Evolutionary conservation across 2,888 invertebrate genomes (phyloP).

Genomic region (Biston betularia): DNA sequence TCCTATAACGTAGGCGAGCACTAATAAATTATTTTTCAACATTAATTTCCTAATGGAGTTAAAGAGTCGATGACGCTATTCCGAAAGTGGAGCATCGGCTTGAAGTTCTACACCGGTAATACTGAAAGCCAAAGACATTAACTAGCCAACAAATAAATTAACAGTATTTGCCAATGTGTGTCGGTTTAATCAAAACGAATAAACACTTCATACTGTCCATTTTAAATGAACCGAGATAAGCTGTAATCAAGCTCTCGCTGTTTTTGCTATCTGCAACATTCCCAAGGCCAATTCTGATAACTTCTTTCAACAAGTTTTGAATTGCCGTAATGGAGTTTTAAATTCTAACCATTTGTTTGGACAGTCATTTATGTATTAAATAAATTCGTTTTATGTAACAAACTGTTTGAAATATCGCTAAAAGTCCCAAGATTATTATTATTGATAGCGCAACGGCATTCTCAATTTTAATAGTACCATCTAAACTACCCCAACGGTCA

Average conservation of each 20-base stretch:
- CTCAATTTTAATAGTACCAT: conserved; percentile 42
- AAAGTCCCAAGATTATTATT: conserved; percentile 12
- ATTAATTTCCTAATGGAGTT: too few species aligned
- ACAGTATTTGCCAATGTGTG: neutral
- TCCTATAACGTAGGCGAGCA: too few species aligned
- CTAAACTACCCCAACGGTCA: conserved; percentile 58
- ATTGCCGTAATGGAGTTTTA: conserved; percentile 34
- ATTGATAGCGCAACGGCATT: conserved; percentile 20
- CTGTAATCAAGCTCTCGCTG: conserved; percentile 40
- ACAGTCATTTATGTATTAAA: conserved; percentile 19
- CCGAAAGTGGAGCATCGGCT: too few species aligned
- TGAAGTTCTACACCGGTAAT: too few species aligned
- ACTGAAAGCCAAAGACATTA: neutral
- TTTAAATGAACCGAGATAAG: conserved; percentile 34
- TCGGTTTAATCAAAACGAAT: conserved; percentile 12
- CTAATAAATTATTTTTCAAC: too few species aligned
- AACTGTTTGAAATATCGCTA: conserved; percentile 2
- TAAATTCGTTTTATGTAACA: neutral
- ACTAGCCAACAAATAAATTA: neutral
- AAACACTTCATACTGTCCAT: conserved; percentile 18
- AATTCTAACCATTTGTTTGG: conserved; percentile 34
- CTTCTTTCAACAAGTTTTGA: conserved; percentile 36
- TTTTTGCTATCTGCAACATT: conserved; percentile 46
- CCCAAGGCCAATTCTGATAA: conserved; percentile 51
- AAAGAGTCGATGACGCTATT: too few species aligned